Conservation (phyloP, 2,113 vertebrate species). For the Podarcis muralis region DNA sequence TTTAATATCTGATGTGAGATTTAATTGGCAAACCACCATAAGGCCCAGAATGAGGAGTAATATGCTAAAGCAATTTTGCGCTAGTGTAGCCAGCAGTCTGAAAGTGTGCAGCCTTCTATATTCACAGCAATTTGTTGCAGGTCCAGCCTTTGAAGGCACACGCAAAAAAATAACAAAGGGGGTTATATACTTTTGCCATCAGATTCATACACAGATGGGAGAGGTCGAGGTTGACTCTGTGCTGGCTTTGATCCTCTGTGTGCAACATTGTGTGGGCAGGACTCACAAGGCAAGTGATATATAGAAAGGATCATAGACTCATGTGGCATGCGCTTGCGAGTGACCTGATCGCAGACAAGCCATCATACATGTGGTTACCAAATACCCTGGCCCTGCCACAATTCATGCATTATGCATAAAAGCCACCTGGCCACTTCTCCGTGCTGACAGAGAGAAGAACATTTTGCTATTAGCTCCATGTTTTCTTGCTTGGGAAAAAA, state of each 20-base stretch:
- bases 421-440: conserved; percentile 36
- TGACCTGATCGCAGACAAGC: conserved; percentile 33
- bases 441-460: conserved; percentile 25
- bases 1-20: conserved; percentile 38
- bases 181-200: neutral
- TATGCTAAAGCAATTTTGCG: conserved; percentile 19
- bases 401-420: conserved; percentile 23
- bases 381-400: neutral
- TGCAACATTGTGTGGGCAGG: neutral
- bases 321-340: neutral
- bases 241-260: neutral
- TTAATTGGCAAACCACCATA: conserved; percentile 45
- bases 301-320: neutral
- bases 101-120: neutral
- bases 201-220: conserved; percentile 8
- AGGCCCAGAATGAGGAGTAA: conserved; percentile 23
- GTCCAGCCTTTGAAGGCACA: neutral
- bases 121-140: conserved; percentile 24
- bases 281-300: conserved; percentile 1
- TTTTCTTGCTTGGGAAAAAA: neutral
- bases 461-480: conserved; percentile 34
- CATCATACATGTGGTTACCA: conserved; percentile 17
- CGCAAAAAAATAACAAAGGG: neutral
- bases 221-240: conserved; percentile 10
- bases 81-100: neutral